A percentile compares a stretch with the other conserved stretches of the same genome.
Conservation (phyloP, 2,797 vertebrate species). For the Silurus aristotelis region DNA sequence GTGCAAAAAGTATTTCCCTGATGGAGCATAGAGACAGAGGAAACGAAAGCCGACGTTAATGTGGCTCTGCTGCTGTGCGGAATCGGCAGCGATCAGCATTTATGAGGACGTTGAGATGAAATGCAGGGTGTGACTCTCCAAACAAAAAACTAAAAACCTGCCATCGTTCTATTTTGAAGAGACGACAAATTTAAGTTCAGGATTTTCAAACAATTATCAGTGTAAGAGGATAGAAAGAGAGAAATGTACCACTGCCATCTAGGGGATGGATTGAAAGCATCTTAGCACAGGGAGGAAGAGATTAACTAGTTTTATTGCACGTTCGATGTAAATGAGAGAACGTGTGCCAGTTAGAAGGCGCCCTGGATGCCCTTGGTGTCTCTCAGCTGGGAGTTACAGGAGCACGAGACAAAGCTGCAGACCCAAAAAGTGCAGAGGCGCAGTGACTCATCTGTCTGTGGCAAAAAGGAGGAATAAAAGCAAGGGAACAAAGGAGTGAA, state of each 20-base stretch:
- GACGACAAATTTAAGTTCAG: constrained; percentile 4
- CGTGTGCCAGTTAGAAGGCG: constrained; percentile 33
- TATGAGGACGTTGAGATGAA: constrained; percentile 26
- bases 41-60: constrained; percentile 1
- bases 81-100: constrained; percentile 41
- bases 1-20: constrained; percentile 6
- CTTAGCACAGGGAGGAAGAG: not conserved
- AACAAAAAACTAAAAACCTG: constrained; percentile 2
- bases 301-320: constrained; percentile 21
- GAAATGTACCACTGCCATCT: constrained; percentile 55
- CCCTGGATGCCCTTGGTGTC: constrained; percentile 44
- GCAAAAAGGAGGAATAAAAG: constrained; percentile 16
- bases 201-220: not conserved
- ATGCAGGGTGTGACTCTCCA: not conserved
- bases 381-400: constrained; percentile 35
- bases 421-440: constrained; percentile 36
- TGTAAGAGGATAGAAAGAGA: not conserved
- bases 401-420: constrained; percentile 34
- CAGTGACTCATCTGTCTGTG: constrained; percentile 20
- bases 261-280: not conserved
- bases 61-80: constrained; percentile 22
- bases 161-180: constrained; percentile 8
- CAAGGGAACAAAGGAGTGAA: not conserved
- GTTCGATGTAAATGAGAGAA: constrained; percentile 47
- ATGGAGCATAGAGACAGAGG: not conserved